A percentile compares a stretch with the other conserved stretches of the same genome.
These are phyloP conservation scores for Diloba caeruleocephala DNA, from an alignment of 2,888 invertebrate species.

Conservation along the genomic window DNA sequence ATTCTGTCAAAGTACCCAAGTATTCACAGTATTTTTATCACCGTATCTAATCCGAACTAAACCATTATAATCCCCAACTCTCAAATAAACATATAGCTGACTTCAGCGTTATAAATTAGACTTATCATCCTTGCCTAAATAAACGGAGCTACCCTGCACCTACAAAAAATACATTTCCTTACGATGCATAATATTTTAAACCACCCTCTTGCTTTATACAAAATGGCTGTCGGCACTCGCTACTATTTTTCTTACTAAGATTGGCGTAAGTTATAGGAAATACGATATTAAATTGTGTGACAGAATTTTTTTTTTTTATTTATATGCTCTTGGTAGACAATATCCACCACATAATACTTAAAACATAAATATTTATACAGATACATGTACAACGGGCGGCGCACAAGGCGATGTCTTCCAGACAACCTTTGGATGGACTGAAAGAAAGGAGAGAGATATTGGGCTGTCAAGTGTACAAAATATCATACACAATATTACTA, in stretches of 20 bases:
- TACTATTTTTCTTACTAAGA: constrained; percentile 79
- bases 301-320: no score
- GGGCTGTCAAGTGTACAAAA: no score
- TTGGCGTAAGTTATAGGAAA: constrained; percentile 56
- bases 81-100: constrained; percentile 51
- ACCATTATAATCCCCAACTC: constrained; percentile 21
- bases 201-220: constrained; percentile 84
- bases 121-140: constrained; percentile 71
- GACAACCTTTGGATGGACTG: no score
- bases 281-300: background rate
- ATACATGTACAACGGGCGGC: no score
- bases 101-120: constrained; percentile 70
- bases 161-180: constrained; percentile 81
- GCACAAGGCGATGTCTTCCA: no score
- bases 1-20: no score
- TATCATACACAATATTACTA: no score
- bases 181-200: constrained; percentile 85
- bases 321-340: no score
- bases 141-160: constrained; percentile 59
- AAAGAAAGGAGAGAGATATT: no score
- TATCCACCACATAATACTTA: no score
- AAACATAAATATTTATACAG: no score
- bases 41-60: constrained; percentile 5
- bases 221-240: constrained; percentile 86
- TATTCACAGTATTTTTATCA: no score